Evolutionary conservation across 1,140 invertebrate genomes (phyloP).

Genomic region (Drosophila saltans): DNA sequence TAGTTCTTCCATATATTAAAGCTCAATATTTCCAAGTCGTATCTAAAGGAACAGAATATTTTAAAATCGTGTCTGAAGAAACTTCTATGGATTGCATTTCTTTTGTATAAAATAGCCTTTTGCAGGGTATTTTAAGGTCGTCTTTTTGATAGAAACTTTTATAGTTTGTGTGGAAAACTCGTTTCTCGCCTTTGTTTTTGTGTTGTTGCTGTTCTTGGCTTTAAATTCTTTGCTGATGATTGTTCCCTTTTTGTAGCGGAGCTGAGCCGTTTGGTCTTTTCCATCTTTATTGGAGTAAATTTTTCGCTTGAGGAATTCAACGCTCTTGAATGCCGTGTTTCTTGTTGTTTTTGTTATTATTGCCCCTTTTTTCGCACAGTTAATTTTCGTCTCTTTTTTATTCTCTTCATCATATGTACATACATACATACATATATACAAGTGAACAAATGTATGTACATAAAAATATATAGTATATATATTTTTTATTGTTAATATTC

Average conservation of each 20-base stretch:
- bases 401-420: not conserved
- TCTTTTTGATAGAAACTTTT: constrained; percentile 29
- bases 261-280: constrained; percentile 41
- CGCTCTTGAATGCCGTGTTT: constrained; percentile 60
- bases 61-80: no score
- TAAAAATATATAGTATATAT: not conserved
- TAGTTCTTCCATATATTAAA: no score
- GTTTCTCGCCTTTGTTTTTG: constrained; percentile 66
- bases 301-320: constrained; percentile 80
- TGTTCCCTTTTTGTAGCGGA: constrained; percentile 35
- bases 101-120: no score
- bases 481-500: constrained; percentile 8
- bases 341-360: not conserved
- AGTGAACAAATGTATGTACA: not conserved
- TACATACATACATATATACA: not conserved
- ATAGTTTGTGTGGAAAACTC: constrained; percentile 65
- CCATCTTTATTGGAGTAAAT: constrained; percentile 72
- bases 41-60: no score
- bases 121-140: not conserved
- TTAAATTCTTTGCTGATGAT: constrained; percentile 69
- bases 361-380: constrained; percentile 76
- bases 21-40: no score
- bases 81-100: no score
- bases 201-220: constrained; percentile 37
- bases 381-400: constrained; percentile 48